These are phyloP conservation scores for Sinocyclocheilus anshuiensis DNA, from an alignment of 2,113 vertebrate species.

Conservation along the genomic window DNA sequence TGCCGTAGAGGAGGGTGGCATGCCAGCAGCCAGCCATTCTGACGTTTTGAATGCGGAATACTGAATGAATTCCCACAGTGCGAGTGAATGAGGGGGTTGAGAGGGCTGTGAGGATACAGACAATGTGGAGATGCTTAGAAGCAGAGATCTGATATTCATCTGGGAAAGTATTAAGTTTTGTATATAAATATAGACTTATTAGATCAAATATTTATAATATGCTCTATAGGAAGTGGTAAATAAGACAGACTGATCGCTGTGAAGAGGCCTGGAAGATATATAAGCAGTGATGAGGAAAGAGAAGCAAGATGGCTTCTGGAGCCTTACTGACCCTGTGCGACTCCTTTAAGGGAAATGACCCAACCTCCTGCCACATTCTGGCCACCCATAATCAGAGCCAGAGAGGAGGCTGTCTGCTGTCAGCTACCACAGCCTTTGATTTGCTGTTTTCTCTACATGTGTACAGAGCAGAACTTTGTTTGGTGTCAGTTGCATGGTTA, in stretches of 20 bases:
- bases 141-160: not conserved
- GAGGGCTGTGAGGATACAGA: not conserved
- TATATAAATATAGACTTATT: not conserved
- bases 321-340: not conserved
- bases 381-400: constrained; percentile 13
- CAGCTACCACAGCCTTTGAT: not conserved
- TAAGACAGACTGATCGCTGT: not conserved
- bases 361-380: constrained; percentile 40
- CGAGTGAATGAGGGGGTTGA: not conserved
- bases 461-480: not conserved
- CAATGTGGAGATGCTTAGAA: not conserved
- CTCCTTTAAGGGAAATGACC: constrained; percentile 4
- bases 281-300: constrained; percentile 18
- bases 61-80: constrained; percentile 17
- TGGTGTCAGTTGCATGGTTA: not conserved
- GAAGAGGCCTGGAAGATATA: not conserved
- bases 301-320: constrained; percentile 16
- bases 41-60: constrained; percentile 45
- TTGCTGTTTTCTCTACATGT: not conserved
- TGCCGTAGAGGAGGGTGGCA: constrained; percentile 5
- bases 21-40: constrained; percentile 24
- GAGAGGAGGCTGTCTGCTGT: not conserved
- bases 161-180: not conserved
- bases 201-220: constrained; percentile 22
- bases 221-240: not conserved